Base-by-base conservation (phyloP, 2,888 invertebrate species). In the Myopa tessellatipennis region DNA sequence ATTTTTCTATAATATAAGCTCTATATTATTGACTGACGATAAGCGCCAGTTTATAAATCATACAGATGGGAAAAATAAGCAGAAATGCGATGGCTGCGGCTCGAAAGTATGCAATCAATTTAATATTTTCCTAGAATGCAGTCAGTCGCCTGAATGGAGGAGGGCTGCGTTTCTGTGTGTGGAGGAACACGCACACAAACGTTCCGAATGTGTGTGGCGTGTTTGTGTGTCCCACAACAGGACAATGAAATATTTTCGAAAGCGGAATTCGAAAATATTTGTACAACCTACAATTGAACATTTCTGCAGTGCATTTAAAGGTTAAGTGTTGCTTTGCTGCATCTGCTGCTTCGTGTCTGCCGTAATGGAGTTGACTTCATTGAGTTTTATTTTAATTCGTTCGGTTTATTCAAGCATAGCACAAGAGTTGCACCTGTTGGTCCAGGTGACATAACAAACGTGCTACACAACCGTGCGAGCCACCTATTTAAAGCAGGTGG, bases 191-290 rank as follows among this genome's bases (percentile, higher is more conserved):
- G 50, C 50, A 50, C 10, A 50, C 50, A 50, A 50, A 50, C 1
- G 26, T 26, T 26, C 50, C 50, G 14, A 50, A 8, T 50, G 14
- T 0, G 1, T 55, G 55, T 55, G 55, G n/a, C 10, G 45, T 10
- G 1, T 45, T 45, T 45, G 45, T n/a, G 55, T n/a, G n/a, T 55
- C 14, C 55, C 14, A 16, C 55, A 16, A n/a, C 50, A 55, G 55
- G 55, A 55, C 55, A n/a, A 55, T 14, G n/a, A 55, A 55, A 4
- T 55, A 1, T 55, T 4, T 4, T 55, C 55, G 5, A n/a, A 55
- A 55, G 55, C 16, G 16, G 55, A 55, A 55, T 55, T 55, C 55
- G n/a, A 55, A 55, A 55, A 55, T 55, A 55, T 55, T 55, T 55
- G 10, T 12, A n/a, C 16, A 55, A 55, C 16, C 55, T 55, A 14